Percentiles rank a stretch among this genome's conserved stretches.
phyloP scores from a whole-genome alignment of 2,797 vertebrate genomes.

The Eospalax fontanierii region DNA sequence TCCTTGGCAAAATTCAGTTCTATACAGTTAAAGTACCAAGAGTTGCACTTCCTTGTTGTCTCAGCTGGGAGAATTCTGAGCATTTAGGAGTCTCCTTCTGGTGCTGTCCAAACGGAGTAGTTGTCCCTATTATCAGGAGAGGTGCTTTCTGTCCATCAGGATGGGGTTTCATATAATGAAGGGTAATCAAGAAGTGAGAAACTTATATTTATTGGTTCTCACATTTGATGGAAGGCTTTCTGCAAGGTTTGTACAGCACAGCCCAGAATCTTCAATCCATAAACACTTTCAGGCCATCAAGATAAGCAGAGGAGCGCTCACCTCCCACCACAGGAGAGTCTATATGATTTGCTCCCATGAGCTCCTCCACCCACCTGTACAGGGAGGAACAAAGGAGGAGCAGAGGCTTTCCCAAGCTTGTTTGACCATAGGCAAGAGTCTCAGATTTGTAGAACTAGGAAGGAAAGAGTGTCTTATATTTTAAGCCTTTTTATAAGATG shows the following conservation, averaged over 20 bases:
- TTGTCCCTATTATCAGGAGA: background rate
- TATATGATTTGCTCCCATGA: background rate
- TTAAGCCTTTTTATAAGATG: background rate
- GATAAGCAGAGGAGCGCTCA: background rate
- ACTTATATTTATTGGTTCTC: background rate
- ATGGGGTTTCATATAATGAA: background rate
- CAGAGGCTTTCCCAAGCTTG: background rate
- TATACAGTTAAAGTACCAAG: background rate
- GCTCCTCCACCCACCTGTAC: too few relatives aligned
- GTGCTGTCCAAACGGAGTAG: background rate
- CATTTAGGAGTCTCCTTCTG: background rate
- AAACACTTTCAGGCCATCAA: background rate
- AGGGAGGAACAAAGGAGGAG: background rate
- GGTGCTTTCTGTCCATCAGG: background rate
- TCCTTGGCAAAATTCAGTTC: background rate
- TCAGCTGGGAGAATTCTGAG: background rate
- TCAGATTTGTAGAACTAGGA: background rate
- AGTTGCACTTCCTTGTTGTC: background rate
- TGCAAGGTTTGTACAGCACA: accelerated
- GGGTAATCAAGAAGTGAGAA: background rate
- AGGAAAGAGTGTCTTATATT: background rate
- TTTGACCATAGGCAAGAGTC: background rate
- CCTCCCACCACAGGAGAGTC: background rate
- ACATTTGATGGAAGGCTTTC: background rate
- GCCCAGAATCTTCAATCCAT: background rate